Evolutionary conservation across 2,888 invertebrate genomes (phyloP).

Genomic region (Anaspis maculata): DNA sequence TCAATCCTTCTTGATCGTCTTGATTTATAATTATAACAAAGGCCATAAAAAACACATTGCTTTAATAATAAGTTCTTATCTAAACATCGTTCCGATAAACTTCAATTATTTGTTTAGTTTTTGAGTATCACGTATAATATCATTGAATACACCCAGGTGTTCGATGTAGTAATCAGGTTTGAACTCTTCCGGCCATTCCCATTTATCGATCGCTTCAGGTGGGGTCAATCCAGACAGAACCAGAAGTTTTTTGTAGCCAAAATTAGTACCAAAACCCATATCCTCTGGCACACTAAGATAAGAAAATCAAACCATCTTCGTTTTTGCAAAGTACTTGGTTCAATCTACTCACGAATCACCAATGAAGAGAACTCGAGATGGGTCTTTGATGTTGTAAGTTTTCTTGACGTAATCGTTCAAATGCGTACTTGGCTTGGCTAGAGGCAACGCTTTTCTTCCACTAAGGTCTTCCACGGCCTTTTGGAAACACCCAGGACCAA

Average conservation of each 20-base stretch:
- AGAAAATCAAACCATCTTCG: conserved; percentile 2
- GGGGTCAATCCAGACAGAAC: conserved; percentile 56
- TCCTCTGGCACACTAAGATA: conserved; percentile 65
- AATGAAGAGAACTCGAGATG: conserved; percentile 66
- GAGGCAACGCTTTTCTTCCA: conserved; percentile 32
- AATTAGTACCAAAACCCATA: conserved; percentile 60
- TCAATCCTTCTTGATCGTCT: too few relatives aligned
- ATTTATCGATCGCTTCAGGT: conserved; percentile 18
- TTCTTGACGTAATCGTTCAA: conserved; percentile 47
- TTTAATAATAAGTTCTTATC: too few relatives aligned
- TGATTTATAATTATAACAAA: too few relatives aligned
- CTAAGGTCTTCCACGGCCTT: conserved; percentile 12
- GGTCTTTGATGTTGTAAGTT: conserved; percentile 51
- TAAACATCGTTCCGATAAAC: too few relatives aligned
- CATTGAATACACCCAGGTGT: too few relatives aligned
- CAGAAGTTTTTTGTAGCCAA: conserved; percentile 64
- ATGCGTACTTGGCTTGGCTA: conserved; percentile 47
- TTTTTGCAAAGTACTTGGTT: background rate
- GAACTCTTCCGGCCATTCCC: conserved; percentile 42
- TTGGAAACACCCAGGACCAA: conserved; percentile 35
- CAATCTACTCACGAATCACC: conserved; percentile 63
- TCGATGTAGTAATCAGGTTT: conserved; percentile 45
- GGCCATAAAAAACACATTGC: too few relatives aligned
- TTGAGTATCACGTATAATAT: too few relatives aligned
- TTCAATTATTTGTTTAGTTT: too few relatives aligned